Percentiles rank a stretch among this genome's conserved stretches.
Evolutionary conservation across 2,888 invertebrate species (phyloP).

Genomic region (Lasioglossum morio): DNA sequence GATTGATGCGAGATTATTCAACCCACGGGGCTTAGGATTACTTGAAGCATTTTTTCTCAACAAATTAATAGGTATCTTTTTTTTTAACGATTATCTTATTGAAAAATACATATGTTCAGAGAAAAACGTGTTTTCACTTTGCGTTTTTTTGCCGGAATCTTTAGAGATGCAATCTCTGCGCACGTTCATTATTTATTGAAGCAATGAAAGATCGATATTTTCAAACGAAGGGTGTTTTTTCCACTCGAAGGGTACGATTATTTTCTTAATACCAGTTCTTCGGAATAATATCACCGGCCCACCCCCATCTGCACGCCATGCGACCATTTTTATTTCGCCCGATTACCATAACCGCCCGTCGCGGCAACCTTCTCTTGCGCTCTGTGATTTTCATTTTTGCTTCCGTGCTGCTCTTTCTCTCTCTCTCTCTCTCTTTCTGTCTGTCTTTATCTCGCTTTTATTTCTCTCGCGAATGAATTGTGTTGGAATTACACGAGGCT

Average conservation of each 20-base stretch:
- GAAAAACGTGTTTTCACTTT: no score
- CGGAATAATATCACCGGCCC: conserved; percentile 19
- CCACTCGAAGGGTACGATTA: conserved; percentile 28
- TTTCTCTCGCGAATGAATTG: not conserved
- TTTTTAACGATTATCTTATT: not conserved
- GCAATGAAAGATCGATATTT: not conserved
- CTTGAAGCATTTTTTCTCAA: not conserved
- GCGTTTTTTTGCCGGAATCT: no score
- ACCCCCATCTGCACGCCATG: conserved; percentile 20
- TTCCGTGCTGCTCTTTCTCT: not conserved
- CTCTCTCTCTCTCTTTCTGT: not conserved
- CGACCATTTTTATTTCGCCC: conserved; percentile 30
- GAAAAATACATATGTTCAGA: not conserved
- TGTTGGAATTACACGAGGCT: not conserved
- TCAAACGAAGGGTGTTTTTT: not conserved
- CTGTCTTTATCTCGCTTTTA: not conserved
- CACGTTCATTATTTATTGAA: not conserved
- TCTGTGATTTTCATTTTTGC: conserved; percentile 11
- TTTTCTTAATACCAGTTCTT: conserved; percentile 33
- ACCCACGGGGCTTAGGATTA: not conserved
- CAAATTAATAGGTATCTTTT: not conserved
- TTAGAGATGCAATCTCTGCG: not conserved
- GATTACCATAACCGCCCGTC: conserved; percentile 21
- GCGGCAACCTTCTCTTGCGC: not conserved
- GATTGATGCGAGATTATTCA: conserved; percentile 29